Base-by-base conservation (phyloP, 1,140 invertebrate genomes). In the Geopemphigus sp. region DNA sequence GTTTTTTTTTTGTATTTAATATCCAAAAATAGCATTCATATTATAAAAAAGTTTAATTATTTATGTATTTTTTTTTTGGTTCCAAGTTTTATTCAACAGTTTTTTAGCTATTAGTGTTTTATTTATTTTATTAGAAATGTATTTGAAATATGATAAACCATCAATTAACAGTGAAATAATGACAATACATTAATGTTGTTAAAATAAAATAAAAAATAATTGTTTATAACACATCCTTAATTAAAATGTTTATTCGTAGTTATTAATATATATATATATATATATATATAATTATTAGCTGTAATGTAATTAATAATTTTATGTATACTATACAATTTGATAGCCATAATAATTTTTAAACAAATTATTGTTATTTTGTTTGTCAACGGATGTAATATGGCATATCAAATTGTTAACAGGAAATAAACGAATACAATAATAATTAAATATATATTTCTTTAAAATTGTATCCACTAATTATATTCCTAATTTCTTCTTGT, bases 161-260 rank as follows among this genome's bases (percentile, higher is more conserved):
- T 5, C 12, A 14, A 19, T 68, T 19, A 68, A 24, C 22, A 68
- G 19, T 2, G 8, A 68, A 47, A 24, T 45, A 47, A 64, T 64
- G 12, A 47, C 10, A 68, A 68, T 68, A 68, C 39, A 68, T 68
- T 68, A 17, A n/a, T 68, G n/a, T 47, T 22, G 14, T 68, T 68
- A 68, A 47, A 15, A 68, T 24, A 15, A 47, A 47, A 15, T 47
- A n/a, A n/a, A n/a, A n/a, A n/a, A n/a, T n/a, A 39, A 39, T 17
- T 50, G 32, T 45, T 45, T n/a, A 5, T 22, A 45, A 22, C 22
- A 45, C 10, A 66, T 45, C 22, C 10, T 45, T 66, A 47, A 6
- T 45, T 4, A 45, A 6, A 47, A 45, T 32, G 61, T 32, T 63
- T 32, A 32, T 8, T 63, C 26, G 8, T 63, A 63, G 17, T 19